Evolutionary conservation across 1,140 invertebrate species (phyloP), one percentile per base, ranked within the genome.

Genomic region (Camponotus pennsylvanicus): DNA sequence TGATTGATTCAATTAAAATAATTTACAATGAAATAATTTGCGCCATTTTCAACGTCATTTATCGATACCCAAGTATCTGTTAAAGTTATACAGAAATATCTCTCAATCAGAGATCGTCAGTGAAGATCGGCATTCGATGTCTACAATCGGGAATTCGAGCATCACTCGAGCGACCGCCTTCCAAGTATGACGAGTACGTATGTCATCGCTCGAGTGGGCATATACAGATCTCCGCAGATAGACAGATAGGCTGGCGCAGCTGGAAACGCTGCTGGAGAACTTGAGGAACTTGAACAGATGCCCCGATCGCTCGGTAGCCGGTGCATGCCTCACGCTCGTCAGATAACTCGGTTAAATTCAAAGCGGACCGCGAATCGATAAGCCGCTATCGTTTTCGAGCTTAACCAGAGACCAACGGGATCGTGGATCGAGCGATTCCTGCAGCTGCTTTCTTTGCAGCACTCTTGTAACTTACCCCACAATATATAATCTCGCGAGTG

Each of bases 321-420:
- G 77, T 80, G 79, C 88, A 86, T 91, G 91, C 92, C 91, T 89
- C 89, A 83, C 88, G 92, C 92, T 92, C 92, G 90, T 87, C 90
- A 90, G 89, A 94, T 93, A 92, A 91, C 89, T 93, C 82, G 90
- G 90, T 88, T 91, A 89, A 91, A 91, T 92, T 94, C 92, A 92
- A 90, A 93, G 92, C 89, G 79, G 52, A 86, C 92, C 90, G 88
- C 89, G 79, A 90, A 93, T 93, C 92, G 92, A 94, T 94, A 93
- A 93, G 91, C 84, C 88, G 91, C 85, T 89, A 91, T 91, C 89
- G 82, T 79, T 42, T 77, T 78, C 77, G 85, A 85, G 88, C 87
- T 88, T 80, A 88, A 88, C 83, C 83, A 89, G 90, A 90, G 85
- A 79, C 76, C 70, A 75, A 67, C 70, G 66, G 79, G 71, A 91